Evolutionary conservation across 2,888 invertebrate species (phyloP), one percentile per base, ranked within the genome.

Genomic region (Pterostichus niger): DNA sequence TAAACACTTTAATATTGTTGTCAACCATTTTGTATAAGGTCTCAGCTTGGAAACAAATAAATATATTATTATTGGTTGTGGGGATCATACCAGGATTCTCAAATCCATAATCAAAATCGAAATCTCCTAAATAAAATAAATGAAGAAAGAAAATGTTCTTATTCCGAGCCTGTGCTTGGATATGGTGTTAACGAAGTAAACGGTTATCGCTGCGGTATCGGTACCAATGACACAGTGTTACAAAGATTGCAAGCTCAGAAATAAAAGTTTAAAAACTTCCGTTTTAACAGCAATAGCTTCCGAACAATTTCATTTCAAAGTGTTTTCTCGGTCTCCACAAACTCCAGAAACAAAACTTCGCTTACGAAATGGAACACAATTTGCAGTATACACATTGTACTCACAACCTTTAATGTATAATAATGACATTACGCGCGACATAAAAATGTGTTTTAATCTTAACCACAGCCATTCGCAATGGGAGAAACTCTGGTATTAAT

Each of bases 321-420:
- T 71, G 44, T 35, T 73, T 49, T 73, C 73, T 46, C 46, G 44
- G 68, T 64, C 46, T 73, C 44, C 33, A 52, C 33, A 33, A 75
- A 52, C 13, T 71, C 68, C 44, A 71, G 44, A 71, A 71, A 71
- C 68, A 71, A 71, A 71, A 71, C 68, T 71, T 71, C 17, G 44
- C 68, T 17, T 15, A 56, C 56, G 13, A 71, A 81, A 81, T 80
- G 80, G 17, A 54, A 64, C 33, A 80, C 80, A 52, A 80, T 81
- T 81, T 73, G 71, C 81, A 81, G 73, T 73, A 52, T 81, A 68
- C 81, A 81, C 81, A 81, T 56, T 81, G 81, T 81, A 73, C 68
- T 68, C 54, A 61, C 56, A 73, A 54, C 73, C 56, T 81, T 81
- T 73, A 81, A 81, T 73, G 81, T 81, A 81, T 81, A 81, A 81